Base-by-base conservation (phyloP, 2,888 invertebrate species). In the Baccha elongata region DNA sequence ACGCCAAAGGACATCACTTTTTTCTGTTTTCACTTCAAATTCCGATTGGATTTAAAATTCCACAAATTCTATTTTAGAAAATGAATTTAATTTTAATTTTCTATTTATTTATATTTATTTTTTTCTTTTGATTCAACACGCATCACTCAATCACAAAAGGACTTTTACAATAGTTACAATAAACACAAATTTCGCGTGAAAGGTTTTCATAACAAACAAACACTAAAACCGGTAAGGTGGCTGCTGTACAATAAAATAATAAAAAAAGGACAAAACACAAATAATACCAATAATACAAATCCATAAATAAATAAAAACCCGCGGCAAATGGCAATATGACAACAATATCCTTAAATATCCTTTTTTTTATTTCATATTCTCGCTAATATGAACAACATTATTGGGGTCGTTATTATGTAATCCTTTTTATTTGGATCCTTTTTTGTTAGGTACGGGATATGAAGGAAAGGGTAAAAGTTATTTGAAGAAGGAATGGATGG, bases 331-430 rank as follows among this genome's bases (percentile, higher is more conserved):
- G 40, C 64, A 69, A 68, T n/a, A n/a, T 55, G 60, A 50, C 58
- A 80, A 55, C 64, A 60, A 37, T 32, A 74, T 50, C 53, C 60
- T 53, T 26, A 65, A 68, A 73, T 23, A 73, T 73, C 67, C 73
- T 62, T 65, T 29, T 60, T 44, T 44, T 50, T 42, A 17, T 64
- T 69, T 75, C 50, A 75, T 55, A 52, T 72, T n/a, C 58, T 48
- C 76, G 78, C 83, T 78, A 67, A 76, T 72, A 64, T 64, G 72
- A 78, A 83, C 62, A 78, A 68, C 64, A 73, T 32, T 62, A 62
- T 62, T 75, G 76, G 48, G 40, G 53, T 55, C 37, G 65, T 71
- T 80, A 71, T 83, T 83, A 83, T 83, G 83, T 83, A 83, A 83
- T 83, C 83, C 83, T 83, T 83, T 67, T 60, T 81, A 65, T 71